A percentile compares a stretch with the other conserved stretches of the same genome.
Conservation (phyloP, 2,797 vertebrate species). For the Microchirus variegatus region DNA sequence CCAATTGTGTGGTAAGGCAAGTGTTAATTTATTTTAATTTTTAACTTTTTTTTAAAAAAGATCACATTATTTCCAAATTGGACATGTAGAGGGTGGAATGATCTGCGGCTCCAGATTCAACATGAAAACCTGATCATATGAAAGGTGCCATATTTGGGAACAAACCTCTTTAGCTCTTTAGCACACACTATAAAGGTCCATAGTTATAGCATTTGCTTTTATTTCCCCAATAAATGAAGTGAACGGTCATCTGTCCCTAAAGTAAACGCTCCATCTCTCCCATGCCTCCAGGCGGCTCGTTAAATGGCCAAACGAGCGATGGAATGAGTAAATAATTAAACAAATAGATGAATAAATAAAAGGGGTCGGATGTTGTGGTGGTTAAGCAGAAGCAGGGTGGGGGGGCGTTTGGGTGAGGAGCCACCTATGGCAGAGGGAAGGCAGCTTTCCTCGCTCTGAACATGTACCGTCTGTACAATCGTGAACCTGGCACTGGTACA, state of each 20-base stretch:
- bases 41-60: too few relatives aligned
- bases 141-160: slow-evolving; percentile 6
- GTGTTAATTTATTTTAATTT: too few relatives aligned
- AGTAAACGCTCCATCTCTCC: slow-evolving; percentile 54
- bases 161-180: slow-evolving; percentile 27
- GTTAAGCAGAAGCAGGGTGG: slow-evolving; percentile 73
- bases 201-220: slow-evolving; percentile 51
- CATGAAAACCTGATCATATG: not conserved
- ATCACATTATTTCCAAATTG: too few relatives aligned
- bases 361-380: slow-evolving; percentile 54
- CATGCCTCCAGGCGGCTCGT: slow-evolving; percentile 81
- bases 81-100: too few relatives aligned
- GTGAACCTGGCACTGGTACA: slow-evolving; percentile 95
- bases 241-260: slow-evolving; percentile 59
- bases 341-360: slow-evolving; percentile 82
- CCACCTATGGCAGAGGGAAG: slow-evolving; percentile 91
- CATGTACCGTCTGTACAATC: slow-evolving; percentile 94
- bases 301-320: slow-evolving; percentile 74
- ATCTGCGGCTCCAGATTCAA: not conserved
- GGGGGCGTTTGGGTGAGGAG: slow-evolving; percentile 82
- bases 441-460: slow-evolving; percentile 77
- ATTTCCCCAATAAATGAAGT: slow-evolving; percentile 62
- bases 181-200: slow-evolving; percentile 41
- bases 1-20: too few relatives aligned
- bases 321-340: slow-evolving; percentile 78